Base-by-base conservation (phyloP, 2,797 vertebrate species). In the Liasis olivaceus region DNA sequence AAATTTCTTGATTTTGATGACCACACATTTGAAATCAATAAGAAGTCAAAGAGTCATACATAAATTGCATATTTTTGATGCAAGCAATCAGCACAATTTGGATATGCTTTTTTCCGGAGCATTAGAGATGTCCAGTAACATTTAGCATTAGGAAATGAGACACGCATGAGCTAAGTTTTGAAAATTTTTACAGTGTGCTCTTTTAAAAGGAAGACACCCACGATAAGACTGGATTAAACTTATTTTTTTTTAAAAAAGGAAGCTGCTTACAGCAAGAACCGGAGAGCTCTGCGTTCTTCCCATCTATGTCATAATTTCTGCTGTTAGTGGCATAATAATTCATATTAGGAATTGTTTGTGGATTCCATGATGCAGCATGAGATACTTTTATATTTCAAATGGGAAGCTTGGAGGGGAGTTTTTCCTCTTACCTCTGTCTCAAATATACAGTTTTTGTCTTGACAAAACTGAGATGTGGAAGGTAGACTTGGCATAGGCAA, bases 321-420 rank as follows among this genome's bases (percentile, higher is more conserved):
- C 22, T 90, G 58, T 36, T n/a, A 51, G 77, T 36, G 51, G 54
- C 63, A 59, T 81, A 85, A 56, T 62, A 89, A 17, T 51, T 51
- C 51, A 72, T 86, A 89, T 66, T 91, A 72, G 58, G 64, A 89
- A 64, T 47, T 86, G 54, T 63, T 89, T 90, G 90, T 91, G 88
- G 90, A 36, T 89, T 91, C 28, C 62, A 13, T 60, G 31, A n/a
- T n/a, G 58, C 24, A 69, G n/a, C 26, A 8, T 5, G 6, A 91
- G 47, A 63, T 72, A 31, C 5, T 77, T 85, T 63, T 62, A 64
- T 36, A 62, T 72, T 84, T 56, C 22, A 85, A 42, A 58, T 20
- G 14, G 86, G 56, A 58, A 36, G 14, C 3, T 31, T 87, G 86
- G 31, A 15, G 54, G 59, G 28, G 66, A 51, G 36, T 28, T 89